Conservation (phyloP, 2,888 invertebrate genomes). For the Hedya salicella region DNA sequence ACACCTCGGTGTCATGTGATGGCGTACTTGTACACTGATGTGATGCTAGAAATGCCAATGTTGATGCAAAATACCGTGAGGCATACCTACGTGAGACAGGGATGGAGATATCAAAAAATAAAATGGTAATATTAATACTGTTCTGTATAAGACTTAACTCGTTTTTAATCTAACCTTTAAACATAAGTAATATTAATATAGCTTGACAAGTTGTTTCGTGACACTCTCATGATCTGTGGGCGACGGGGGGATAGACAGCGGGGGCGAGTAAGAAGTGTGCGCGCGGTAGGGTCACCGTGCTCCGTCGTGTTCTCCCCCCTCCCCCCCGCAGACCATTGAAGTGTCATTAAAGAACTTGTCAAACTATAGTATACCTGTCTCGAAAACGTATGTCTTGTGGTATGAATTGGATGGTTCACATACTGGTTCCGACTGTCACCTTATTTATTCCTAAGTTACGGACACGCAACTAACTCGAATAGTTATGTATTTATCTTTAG, state of each 20-base stretch:
- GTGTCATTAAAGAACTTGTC: too few relatives aligned
- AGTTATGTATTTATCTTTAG: slow-evolving; percentile 64
- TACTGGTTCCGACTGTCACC: slow-evolving; percentile 18
- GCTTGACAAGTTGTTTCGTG: too few relatives aligned
- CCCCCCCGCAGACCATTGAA: too few relatives aligned
- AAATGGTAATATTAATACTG: not conserved
- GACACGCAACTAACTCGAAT: slow-evolving; percentile 72
- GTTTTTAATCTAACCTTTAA: not conserved
- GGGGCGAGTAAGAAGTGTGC: too few relatives aligned
- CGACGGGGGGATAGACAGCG: too few relatives aligned
- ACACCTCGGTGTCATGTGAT: not conserved
- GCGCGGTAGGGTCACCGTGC: too few relatives aligned
- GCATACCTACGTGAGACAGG: not conserved
- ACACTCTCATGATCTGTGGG: too few relatives aligned
- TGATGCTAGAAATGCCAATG: slow-evolving; percentile 1
- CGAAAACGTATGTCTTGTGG: not conserved
- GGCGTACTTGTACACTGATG: not conserved
- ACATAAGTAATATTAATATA: too few relatives aligned
- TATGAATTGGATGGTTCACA: slow-evolving; percentile 1
- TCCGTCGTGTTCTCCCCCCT: too few relatives aligned
- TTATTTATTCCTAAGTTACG: slow-evolving; percentile 42
- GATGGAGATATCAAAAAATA: not conserved
- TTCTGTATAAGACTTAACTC: not conserved
- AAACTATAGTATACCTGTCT: not conserved
- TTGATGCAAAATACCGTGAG: not conserved